A percentile compares a stretch with the other conserved stretches of the same genome.
Evolutionary conservation across 92 coral and sea anemone genomes (phyloP).

Genomic region (Parazoanthus darwini): DNA sequence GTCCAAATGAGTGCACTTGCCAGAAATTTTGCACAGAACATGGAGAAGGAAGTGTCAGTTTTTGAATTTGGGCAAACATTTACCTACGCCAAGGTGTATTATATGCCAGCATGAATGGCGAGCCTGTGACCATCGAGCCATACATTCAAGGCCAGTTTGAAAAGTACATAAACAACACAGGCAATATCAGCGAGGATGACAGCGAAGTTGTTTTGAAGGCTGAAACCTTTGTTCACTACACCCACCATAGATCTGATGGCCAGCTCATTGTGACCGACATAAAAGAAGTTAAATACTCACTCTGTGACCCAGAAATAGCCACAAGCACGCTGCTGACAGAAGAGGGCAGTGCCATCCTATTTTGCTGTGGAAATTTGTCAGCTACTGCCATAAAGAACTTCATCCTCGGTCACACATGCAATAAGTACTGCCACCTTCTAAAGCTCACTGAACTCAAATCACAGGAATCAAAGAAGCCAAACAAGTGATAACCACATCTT

Average conservation of each 20-base stretch:
- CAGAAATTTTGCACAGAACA: constrained; percentile 36
- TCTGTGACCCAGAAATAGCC: constrained; percentile 44
- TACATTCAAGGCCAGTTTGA: constrained; percentile 27
- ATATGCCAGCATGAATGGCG: constrained; percentile 41
- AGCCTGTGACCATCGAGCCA: constrained; percentile 47
- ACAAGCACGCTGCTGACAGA: constrained; percentile 7
- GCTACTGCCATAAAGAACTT: constrained; percentile 22
- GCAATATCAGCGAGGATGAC: constrained; percentile 18
- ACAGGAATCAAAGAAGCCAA: constrained; percentile 8
- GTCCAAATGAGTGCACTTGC: constrained; percentile 52
- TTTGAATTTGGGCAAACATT: constrained; percentile 48
- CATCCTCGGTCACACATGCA: constrained; percentile 34
- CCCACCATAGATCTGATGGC: constrained; percentile 15
- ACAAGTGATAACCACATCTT: constrained; percentile 15
- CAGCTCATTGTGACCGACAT: constrained; percentile 41
- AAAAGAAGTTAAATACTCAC: constrained; percentile 30
- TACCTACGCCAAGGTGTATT: constrained; percentile 46
- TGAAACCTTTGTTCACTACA: constrained; percentile 38
- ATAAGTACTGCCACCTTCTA: constrained; percentile 45
- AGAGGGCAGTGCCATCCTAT: constrained; percentile 38
- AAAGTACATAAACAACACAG: constrained; percentile 25
- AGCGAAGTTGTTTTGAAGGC: constrained; percentile 32
- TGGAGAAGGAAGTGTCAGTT: constrained; percentile 16
- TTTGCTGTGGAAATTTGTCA: constrained; percentile 41
- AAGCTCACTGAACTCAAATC: constrained; percentile 26